phyloP scores from a whole-genome alignment of 2,797 vertebrate species.

The Enteromius paludinosus region DNA sequence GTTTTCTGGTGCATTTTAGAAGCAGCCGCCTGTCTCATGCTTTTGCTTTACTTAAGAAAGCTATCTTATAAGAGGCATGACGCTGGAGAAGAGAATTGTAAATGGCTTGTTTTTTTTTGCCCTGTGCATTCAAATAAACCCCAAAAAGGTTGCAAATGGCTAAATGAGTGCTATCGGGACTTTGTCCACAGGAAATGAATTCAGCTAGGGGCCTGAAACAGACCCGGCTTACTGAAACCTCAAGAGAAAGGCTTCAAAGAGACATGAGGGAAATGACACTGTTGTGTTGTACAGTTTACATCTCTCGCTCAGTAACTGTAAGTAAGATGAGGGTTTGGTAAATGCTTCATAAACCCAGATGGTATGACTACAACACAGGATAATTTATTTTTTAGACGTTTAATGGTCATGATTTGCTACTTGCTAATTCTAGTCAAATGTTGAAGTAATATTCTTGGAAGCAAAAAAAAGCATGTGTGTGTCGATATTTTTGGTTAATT shows the following conservation, averaged over 20 bases:
- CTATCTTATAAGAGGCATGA: neutral
- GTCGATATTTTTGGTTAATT: neutral
- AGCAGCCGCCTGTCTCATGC: neutral
- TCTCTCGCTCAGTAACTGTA: neutral
- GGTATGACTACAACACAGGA: neutral
- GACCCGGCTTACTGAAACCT: slow-evolving; percentile 16
- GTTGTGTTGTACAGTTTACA: neutral
- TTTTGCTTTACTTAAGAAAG: neutral
- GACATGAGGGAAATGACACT: neutral
- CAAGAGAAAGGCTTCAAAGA: slow-evolving; percentile 19
- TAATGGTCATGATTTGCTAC: neutral
- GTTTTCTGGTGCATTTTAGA: slow-evolving; percentile 21
- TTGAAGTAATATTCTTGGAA: neutral
- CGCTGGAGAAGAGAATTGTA: slow-evolving; percentile 5
- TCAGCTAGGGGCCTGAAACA: slow-evolving; percentile 34
- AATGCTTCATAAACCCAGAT: neutral
- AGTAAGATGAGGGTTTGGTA: neutral
- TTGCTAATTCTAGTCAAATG: neutral
- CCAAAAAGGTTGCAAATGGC: neutral
- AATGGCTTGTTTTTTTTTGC: slow-evolving; percentile 37
- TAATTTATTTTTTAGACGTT: neutral
- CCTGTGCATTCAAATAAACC: neutral
- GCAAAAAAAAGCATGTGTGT: neutral
- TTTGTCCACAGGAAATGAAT: slow-evolving; percentile 57
- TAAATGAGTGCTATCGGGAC: neutral